Percentiles rank a stretch among this genome's conserved stretches.
Evolutionary conservation across 2,797 vertebrate genomes (phyloP).

Genomic region (Chiloscyllium punctatum): DNA sequence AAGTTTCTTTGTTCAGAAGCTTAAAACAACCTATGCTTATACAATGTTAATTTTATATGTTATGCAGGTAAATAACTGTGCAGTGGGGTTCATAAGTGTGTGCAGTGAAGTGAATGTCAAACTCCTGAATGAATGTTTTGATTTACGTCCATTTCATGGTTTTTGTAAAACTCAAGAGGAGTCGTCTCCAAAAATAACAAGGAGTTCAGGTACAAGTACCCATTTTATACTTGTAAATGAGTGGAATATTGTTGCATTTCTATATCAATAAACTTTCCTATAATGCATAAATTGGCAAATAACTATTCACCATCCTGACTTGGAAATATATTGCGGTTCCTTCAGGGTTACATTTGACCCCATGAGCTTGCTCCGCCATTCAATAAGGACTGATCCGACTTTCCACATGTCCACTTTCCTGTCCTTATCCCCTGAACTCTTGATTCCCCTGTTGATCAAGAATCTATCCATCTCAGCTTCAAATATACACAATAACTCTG

Average conservation of each 20-base stretch:
- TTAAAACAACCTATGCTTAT: not conserved
- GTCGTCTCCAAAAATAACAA: not conserved
- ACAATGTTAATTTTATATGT: not conserved
- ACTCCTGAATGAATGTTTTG: constrained; percentile 62
- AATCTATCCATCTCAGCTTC: too few species aligned
- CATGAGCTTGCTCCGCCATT: too few species aligned
- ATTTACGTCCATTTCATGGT: constrained; percentile 66
- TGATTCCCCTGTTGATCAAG: too few species aligned
- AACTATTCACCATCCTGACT: not conserved
- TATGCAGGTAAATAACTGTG: constrained; percentile 60
- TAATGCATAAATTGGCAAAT: not conserved
- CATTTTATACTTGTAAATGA: not conserved
- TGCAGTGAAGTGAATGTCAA: constrained; percentile 61
- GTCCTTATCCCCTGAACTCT: too few species aligned
- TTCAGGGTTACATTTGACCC: too few species aligned
- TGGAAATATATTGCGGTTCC: not conserved
- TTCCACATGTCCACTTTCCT: too few species aligned
- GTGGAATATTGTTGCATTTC: not conserved
- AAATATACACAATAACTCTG: too few species aligned
- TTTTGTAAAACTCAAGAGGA: constrained; percentile 36
- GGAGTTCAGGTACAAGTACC: not conserved
- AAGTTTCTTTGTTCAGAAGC: not conserved
- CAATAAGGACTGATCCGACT: too few species aligned
- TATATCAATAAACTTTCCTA: too few species aligned
- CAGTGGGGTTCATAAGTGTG: constrained; percentile 75